Base-by-base conservation (phyloP, 2,888 invertebrate species). In the Amblyjoppa proteus region DNA sequence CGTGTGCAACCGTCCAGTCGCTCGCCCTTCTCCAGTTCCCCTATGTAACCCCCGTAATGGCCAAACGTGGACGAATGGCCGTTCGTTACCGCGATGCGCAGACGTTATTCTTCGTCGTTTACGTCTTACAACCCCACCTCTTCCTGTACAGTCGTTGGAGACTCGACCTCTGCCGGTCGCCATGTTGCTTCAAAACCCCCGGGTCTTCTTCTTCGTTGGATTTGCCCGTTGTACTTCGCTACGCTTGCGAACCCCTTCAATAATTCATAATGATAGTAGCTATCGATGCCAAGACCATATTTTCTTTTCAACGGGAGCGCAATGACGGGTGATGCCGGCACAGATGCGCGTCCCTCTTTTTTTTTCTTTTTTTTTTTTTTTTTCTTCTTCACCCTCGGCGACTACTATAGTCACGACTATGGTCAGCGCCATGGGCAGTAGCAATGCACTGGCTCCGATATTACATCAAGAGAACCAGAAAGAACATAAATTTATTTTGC, bases 21-120 rank as follows among this genome's bases (percentile, higher is more conserved):
- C 53, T 49, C 71, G 81, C 83, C 86, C 83, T 83, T 81, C 83
- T 75, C 83, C 38, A 20, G 49, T 45, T 64, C 41, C 75, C 74
- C 20, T 71, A 20, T 64, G 16, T 68, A 82, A 78, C 82, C 75
- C 74, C 71, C 73, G 74, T 53, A 64, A 81, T 81, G 70, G 78
- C 90, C 91, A 88, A 91, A 93, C 93, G 93, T 93, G 93, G 93
- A 92, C 93, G 92, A 93, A 93, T 93, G 78, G 89, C 83, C 83
- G 86, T 31, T 49, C 88, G 83, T 89, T 89, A 88, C 81, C 89
- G 66, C 87, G 84, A 74, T 83, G 82, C 87, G 87, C 84, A 84
- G 84, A 80, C 85, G 78, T 85, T 81, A 61, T 86, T 81, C 74
- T 74, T 81, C 56, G 20, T 38, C 3, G 16, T 38, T 31, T 66